Evolutionary conservation across 2,888 invertebrate species (phyloP), one percentile per base, ranked within the genome.

Genomic region (Heteropelma amictum): DNA sequence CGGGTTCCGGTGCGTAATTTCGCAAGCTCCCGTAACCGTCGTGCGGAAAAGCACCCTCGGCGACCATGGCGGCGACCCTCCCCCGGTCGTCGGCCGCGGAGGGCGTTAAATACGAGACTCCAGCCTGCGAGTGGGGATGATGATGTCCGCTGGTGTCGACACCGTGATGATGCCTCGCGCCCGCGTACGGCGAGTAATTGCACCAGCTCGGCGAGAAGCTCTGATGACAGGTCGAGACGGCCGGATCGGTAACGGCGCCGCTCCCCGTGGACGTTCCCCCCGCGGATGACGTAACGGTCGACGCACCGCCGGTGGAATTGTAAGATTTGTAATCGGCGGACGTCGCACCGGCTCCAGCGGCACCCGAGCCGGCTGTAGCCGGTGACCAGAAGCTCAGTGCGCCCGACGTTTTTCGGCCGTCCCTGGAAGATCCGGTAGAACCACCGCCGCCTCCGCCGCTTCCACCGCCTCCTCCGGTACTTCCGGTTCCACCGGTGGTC

Each of bases 1-100:
- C 94, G 49, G 93, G 92, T 88, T 94, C 94, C 1, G 93, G 93
- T 63, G 91, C 92, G 89, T 95, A 95, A 90, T 94, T 95, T 85
- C 95, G 92, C 68, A 95, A 92, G 63, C 93, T 93, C 1, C 88
- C 86, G 87, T 95, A 95, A 68, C 94, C 92, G 81, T 94, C 94
- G 89, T 95, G 95, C 38, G 93, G 92, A 89, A 94, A 95, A 83
- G 92, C 91, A 77, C 92, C 92, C 77, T 91, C 92, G 42, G 88
- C 91, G 72, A 91, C 91, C 88, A 90, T 90, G 30, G 91, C 90
- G 8, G 91, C 90, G 35, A 92, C 92, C 79, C 94, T 90, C 80
- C 93, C 92, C 79, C 94, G 92, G 82, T 94, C 94, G 82, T 95
- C 94, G 19, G 93, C 92, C 8, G 88, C 87, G 58, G 89, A 87